Percentiles rank a stretch among this genome's conserved stretches.
Conservation (phyloP, 2,888 invertebrate genomes). For the Chrysolina haemoptera region DNA sequence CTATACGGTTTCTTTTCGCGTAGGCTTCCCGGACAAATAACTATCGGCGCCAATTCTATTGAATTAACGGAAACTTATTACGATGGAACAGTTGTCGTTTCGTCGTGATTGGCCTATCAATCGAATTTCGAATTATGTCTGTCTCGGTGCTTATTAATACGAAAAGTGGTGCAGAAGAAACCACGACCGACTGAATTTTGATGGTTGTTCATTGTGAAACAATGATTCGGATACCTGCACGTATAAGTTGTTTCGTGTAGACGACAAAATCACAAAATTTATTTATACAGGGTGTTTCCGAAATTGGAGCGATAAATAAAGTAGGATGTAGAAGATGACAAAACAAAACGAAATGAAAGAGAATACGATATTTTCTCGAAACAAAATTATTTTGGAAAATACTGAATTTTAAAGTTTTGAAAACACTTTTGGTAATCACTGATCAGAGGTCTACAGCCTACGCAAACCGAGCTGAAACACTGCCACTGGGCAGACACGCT, state of each 20-base stretch:
- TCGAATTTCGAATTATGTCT: constrained; percentile 4
- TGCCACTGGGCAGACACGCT: no score
- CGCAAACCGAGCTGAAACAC: no score
- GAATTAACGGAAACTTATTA: constrained; percentile 22
- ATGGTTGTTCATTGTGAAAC: neutral
- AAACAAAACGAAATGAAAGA: no score
- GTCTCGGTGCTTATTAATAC: constrained; percentile 10
- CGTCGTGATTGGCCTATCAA: constrained; percentile 19
- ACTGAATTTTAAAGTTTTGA: no score
- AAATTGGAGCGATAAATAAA: no score
- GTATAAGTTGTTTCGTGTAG: neutral
- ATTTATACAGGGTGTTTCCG: no score
- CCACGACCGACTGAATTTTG: neutral
- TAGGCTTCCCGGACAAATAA: constrained; percentile 18
- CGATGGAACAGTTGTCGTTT: constrained; percentile 23
- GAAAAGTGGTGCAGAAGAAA: neutral
- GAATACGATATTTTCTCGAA: no score
- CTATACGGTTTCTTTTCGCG: constrained; percentile 13
- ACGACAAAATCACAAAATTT: no score
- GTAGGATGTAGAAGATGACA: no score
- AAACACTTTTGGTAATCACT: no score
- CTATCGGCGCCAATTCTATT: constrained; percentile 23
- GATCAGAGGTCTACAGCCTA: no score
- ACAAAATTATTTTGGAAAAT: no score
- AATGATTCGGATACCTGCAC: constrained; percentile 1